These are phyloP conservation scores for Monopterus albus DNA, from an alignment of 2,113 vertebrate genomes.

Conservation along the genomic window DNA sequence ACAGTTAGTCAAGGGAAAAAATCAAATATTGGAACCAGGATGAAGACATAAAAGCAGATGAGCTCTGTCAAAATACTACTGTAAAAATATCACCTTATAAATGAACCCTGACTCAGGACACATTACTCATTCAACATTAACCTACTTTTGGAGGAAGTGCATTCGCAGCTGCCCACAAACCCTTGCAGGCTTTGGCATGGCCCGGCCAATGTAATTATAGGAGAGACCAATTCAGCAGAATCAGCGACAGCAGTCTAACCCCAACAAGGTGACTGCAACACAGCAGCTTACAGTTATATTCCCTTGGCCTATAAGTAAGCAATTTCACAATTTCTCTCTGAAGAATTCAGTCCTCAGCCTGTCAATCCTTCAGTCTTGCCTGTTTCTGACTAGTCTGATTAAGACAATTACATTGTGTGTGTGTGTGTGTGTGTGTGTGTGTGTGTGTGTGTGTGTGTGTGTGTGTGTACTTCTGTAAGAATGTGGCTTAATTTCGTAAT, in stretches of 20 bases:
- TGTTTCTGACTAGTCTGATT: no score
- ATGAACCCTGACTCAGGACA: not conserved
- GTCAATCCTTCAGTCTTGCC: not conserved
- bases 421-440: no score
- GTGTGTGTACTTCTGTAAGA: not conserved
- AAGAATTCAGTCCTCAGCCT: not conserved
- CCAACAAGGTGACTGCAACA: not conserved
- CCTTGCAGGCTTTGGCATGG: conserved; percentile 2
- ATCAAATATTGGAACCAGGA: not conserved
- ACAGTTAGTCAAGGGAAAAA: not conserved
- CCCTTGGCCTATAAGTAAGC: not conserved
- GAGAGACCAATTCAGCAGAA: not conserved
- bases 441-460: no score
- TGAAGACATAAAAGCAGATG: no score
- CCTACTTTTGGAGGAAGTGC: not conserved
- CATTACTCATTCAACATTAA: not conserved
- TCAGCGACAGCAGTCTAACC: not conserved
- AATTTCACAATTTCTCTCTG: conserved; percentile 5
- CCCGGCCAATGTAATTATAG: conserved; percentile 5
- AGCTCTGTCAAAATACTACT: no score
- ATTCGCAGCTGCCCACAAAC: not conserved
- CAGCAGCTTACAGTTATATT: not conserved
- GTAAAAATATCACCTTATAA: no score
- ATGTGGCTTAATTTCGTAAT: conserved; percentile 31
- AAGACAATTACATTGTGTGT: no score